Evolutionary conservation across 1,140 invertebrate genomes (phyloP).

Genomic region (Brachionus paranguensis): DNA sequence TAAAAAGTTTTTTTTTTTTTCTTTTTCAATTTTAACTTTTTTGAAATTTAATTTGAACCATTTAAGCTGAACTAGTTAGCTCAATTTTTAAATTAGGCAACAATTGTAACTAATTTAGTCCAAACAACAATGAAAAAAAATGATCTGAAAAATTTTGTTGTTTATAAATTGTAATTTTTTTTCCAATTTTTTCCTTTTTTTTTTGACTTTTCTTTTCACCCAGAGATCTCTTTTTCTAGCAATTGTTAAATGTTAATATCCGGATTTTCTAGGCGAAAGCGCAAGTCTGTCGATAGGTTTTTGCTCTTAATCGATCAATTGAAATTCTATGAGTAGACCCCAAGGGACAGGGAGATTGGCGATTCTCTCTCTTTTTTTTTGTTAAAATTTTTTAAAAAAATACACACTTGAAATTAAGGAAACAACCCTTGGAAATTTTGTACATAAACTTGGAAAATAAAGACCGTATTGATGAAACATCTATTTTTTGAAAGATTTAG

Average conservation of each 20-base stretch:
- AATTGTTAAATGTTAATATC: neutral
- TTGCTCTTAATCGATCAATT: neutral
- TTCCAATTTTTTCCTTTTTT: neutral
- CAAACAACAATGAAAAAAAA: neutral
- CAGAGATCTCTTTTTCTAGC: neutral
- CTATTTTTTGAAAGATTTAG: neutral
- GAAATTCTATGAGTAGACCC: neutral
- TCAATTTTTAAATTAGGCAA: neutral
- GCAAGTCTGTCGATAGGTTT: neutral
- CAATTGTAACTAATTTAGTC: conserved; percentile 13
- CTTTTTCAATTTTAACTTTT: neutral
- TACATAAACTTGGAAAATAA: neutral
- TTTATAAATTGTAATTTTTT: conserved; percentile 29
- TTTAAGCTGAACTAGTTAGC: neutral
- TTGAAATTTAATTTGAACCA: neutral
- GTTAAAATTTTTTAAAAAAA: neutral
- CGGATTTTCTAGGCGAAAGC: neutral
- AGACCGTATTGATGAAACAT: neutral
- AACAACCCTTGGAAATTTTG: neutral
- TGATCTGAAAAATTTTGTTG: neutral
- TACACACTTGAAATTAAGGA: neutral
- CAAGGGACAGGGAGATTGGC: neutral
- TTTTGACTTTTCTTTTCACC: neutral
- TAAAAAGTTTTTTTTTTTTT: neutral
- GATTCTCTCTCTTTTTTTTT: neutral